phyloP scores from a whole-genome alignment of 2,888 invertebrate genomes.

The Epiblema foenella region DNA sequence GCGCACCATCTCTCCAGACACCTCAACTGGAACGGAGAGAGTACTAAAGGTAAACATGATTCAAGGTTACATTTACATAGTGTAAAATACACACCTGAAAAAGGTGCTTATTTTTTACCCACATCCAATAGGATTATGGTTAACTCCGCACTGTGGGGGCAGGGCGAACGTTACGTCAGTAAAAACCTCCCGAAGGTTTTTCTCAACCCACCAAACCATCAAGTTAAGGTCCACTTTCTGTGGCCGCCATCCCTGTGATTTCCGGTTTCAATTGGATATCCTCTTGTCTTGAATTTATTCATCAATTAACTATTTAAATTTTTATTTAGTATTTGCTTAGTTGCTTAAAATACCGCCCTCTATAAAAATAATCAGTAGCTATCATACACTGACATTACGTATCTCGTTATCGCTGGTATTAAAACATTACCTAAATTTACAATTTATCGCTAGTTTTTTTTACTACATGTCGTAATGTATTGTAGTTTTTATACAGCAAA shows the following conservation, averaged over 20 bases:
- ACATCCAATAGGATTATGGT: neutral
- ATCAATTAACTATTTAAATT: too few relatives aligned
- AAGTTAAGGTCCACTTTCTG: too few relatives aligned
- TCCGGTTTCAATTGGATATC: too few relatives aligned
- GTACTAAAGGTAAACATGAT: conserved; percentile 88
- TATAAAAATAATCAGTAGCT: neutral
- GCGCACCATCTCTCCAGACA: conserved; percentile 94
- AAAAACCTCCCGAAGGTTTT: too few relatives aligned
- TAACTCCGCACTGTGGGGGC: too few relatives aligned
- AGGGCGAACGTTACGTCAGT: too few relatives aligned
- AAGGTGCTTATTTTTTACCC: neutral
- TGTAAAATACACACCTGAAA: neutral
- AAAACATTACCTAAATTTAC: conserved; percentile 10
- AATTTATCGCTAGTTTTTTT: neutral
- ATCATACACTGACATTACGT: conserved; percentile 20
- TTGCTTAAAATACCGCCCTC: neutral
- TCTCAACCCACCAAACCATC: too few relatives aligned
- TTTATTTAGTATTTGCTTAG: neutral
- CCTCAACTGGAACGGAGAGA: conserved; percentile 96
- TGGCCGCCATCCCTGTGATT: too few relatives aligned
- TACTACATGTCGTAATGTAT: neutral
- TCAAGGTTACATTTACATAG: neutral
- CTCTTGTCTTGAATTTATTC: too few relatives aligned
- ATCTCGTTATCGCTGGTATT: conserved; percentile 1
- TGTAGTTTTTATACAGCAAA: neutral